Conservation (phyloP, 37 sponge, comb jelly and placozoan genomes). For the Crambe crambe region DNA sequence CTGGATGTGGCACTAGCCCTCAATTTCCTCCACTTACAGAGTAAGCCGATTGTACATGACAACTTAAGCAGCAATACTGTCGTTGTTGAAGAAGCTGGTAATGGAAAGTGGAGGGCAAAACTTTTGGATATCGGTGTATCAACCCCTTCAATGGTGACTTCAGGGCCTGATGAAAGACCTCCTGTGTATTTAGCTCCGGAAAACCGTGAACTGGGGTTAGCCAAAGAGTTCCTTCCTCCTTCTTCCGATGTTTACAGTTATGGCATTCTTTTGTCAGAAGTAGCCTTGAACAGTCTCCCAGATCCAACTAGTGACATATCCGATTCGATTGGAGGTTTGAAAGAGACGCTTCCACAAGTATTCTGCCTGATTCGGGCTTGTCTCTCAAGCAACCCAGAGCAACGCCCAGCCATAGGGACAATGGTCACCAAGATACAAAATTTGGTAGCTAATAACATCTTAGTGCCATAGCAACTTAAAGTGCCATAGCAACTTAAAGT, state of each 20-base stretch:
- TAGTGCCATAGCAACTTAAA: neutral
- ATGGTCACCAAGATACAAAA: neutral
- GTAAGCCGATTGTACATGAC: constrained; percentile 78
- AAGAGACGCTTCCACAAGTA: neutral
- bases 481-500: neutral
- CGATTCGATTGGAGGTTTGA: neutral
- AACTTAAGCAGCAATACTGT: constrained; percentile 73
- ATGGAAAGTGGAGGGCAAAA: constrained; percentile 60
- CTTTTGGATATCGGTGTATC: constrained; percentile 74
- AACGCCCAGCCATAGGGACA: neutral
- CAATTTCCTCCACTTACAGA: constrained; percentile 64
- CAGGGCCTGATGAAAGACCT: constrained; percentile 43
- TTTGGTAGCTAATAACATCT: neutral
- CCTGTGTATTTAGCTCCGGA: constrained; percentile 71
- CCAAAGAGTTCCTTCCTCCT: constrained; percentile 1
- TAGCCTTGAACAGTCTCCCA: neutral
- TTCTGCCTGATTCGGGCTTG: neutral
- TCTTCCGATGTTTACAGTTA: constrained; percentile 74
- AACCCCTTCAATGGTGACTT: constrained; percentile 7
- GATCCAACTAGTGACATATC: neutral
- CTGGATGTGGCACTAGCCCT: constrained; percentile 61
- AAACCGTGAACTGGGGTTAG: neutral
- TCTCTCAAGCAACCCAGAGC: neutral
- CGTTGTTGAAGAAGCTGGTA: constrained; percentile 28
- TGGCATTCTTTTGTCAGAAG: constrained; percentile 57